Evolutionary conservation across 2,888 invertebrate species (phyloP).

Genomic region (Sarcophaga caerulescens): DNA sequence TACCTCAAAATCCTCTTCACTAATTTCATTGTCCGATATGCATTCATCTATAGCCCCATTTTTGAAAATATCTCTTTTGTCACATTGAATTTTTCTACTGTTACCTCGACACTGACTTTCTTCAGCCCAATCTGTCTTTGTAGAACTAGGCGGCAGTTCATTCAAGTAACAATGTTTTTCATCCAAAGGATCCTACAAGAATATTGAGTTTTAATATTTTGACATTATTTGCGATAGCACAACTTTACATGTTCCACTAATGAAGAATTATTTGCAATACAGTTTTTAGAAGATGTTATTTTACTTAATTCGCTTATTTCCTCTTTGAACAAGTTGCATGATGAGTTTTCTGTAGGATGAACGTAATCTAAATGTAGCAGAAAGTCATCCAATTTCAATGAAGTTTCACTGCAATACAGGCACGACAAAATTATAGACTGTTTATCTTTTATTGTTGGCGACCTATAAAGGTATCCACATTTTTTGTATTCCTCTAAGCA

Average conservation of each 20-base stretch:
- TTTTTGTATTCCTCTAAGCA: slow-evolving; percentile 41
- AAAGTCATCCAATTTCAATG: slow-evolving; percentile 40
- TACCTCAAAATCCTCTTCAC: slow-evolving; percentile 47
- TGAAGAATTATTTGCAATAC: not conserved
- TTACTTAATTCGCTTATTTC: not conserved
- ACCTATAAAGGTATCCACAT: slow-evolving; percentile 59
- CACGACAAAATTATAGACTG: slow-evolving; percentile 51
- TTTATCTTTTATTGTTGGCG: slow-evolving; percentile 44
- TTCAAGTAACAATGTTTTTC: slow-evolving; percentile 25
- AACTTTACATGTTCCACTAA: not conserved
- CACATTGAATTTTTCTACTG: not conserved
- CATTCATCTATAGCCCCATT: not conserved
- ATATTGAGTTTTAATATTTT: not conserved
- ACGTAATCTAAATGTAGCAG: slow-evolving; percentile 39
- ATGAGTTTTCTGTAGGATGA: not conserved
- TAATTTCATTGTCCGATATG: not conserved
- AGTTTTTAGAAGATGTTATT: not conserved
- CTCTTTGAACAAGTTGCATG: slow-evolving; percentile 9
- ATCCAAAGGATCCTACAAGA: slow-evolving; percentile 57
- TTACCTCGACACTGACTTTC: not conserved
- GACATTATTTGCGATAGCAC: not conserved
- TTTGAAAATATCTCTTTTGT: not conserved
- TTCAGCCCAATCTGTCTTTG: slow-evolving; percentile 9
- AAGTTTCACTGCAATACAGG: slow-evolving; percentile 48
- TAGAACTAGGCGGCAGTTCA: not conserved